A percentile compares a stretch with the other conserved stretches of the same genome.
phyloP scores from a whole-genome alignment of 2,113 vertebrate genomes.

The Pseudois nayaur region DNA sequence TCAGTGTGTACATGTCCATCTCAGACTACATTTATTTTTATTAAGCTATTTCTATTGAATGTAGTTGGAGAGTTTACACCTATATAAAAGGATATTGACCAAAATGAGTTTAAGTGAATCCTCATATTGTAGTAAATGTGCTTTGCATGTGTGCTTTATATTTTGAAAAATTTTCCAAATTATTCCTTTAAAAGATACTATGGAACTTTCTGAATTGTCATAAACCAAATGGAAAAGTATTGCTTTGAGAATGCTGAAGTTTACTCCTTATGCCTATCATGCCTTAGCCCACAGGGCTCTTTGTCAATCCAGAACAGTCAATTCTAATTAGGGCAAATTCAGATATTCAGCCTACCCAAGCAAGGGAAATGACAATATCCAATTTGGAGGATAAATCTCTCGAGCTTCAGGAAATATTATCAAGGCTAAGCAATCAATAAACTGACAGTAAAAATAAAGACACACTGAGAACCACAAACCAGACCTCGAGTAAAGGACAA shows the following conservation, averaged over 20 bases:
- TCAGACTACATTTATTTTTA: neutral
- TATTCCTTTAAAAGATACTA: neutral
- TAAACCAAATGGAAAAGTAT: slow-evolving; percentile 23
- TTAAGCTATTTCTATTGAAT: neutral
- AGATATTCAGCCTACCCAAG: slow-evolving; percentile 16
- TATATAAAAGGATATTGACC: neutral
- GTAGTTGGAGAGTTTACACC: neutral
- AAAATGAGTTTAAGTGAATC: neutral
- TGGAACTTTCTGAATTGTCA: slow-evolving; percentile 14
- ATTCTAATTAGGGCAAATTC: slow-evolving; percentile 43
- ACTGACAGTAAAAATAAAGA: slow-evolving; percentile 31
- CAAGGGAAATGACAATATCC: slow-evolving; percentile 25
- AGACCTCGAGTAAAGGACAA: neutral
- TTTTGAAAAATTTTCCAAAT: neutral
- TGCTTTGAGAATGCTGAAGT: slow-evolving; percentile 10
- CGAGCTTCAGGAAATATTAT: slow-evolving; percentile 43
- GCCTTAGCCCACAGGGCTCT: neutral
- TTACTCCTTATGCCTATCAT: neutral
- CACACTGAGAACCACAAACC: neutral
- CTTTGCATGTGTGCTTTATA: neutral
- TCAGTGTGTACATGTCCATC: neutral
- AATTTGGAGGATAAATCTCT: slow-evolving; percentile 40
- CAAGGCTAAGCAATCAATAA: slow-evolving; percentile 40
- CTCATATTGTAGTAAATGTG: neutral
- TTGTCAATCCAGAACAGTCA: neutral